These are phyloP conservation scores for Aegithalos caudatus DNA, from an alignment of 2,113 vertebrate genomes.

Conservation along the genomic window DNA sequence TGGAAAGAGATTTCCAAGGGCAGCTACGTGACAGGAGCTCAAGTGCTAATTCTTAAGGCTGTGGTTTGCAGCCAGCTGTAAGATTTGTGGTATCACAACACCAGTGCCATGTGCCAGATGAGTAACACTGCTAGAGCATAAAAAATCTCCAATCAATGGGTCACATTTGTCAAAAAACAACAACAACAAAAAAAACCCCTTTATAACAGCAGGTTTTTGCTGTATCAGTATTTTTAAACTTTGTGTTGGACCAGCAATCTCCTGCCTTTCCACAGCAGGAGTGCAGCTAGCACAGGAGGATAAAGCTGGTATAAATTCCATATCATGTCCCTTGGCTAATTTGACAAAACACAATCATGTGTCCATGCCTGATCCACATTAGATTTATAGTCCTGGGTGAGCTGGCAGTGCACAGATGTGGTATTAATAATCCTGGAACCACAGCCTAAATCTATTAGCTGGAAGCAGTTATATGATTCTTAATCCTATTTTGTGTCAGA, in stretches of 20 bases:
- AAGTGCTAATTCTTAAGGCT: background rate
- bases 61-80: slow-evolving; percentile 22
- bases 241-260: slow-evolving; percentile 10
- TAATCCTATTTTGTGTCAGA: slow-evolving; percentile 61
- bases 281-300: slow-evolving; percentile 40
- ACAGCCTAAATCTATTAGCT: slow-evolving; percentile 64
- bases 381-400: slow-evolving; percentile 58
- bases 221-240: background rate
- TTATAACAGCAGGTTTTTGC: background rate
- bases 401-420: slow-evolving; percentile 57
- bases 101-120: background rate
- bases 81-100: background rate
- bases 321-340: slow-evolving; percentile 61
- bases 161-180: slow-evolving; percentile 16
- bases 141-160: background rate
- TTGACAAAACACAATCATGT: slow-evolving; percentile 68
- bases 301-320: slow-evolving; percentile 60
- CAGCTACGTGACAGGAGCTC: background rate
- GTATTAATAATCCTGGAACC: slow-evolving; percentile 54
- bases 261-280: slow-evolving; percentile 41
- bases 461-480: slow-evolving; percentile 52
- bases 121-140: background rate
- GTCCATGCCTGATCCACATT: slow-evolving; percentile 57
- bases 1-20: background rate
- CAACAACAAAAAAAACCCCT: background rate